phyloP scores from a whole-genome alignment of 2,888 invertebrate species.

The Lasioglossum morio region DNA sequence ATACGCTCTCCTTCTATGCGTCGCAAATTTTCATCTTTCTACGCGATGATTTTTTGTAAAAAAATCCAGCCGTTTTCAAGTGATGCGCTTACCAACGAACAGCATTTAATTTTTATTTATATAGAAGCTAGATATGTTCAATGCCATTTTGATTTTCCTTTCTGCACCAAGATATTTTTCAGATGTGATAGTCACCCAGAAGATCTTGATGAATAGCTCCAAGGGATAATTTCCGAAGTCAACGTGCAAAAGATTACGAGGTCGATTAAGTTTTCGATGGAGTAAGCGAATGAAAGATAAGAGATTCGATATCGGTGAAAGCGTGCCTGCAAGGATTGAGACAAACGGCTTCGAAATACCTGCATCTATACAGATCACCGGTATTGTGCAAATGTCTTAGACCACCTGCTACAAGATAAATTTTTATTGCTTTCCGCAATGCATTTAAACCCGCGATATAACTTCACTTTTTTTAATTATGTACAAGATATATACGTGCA shows the following conservation, averaged over 20 bases:
- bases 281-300: conserved; percentile 33
- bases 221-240: conserved; percentile 5
- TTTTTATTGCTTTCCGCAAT: conserved; percentile 41
- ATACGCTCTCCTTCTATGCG: too few species aligned
- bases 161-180: neutral
- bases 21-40: too few species aligned
- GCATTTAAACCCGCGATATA: conserved; percentile 21
- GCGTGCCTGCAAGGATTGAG: conserved; percentile 56
- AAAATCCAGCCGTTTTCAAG: too few species aligned
- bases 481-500: neutral
- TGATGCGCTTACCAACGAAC: too few species aligned
- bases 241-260: conserved; percentile 2
- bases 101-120: too few species aligned
- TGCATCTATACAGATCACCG: conserved; percentile 21
- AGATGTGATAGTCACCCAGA: neutral
- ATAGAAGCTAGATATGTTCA: too few species aligned
- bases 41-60: too few species aligned
- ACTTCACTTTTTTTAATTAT: conserved; percentile 10
- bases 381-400: conserved; percentile 50
- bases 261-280: conserved; percentile 37
- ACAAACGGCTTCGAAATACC: conserved; percentile 46
- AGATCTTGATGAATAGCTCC: neutral
- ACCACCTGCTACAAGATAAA: conserved; percentile 56
- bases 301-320: conserved; percentile 60
- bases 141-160: neutral